These are phyloP conservation scores for Polia nebulosa DNA, from an alignment of 2,888 invertebrate species.

Conservation along the genomic window DNA sequence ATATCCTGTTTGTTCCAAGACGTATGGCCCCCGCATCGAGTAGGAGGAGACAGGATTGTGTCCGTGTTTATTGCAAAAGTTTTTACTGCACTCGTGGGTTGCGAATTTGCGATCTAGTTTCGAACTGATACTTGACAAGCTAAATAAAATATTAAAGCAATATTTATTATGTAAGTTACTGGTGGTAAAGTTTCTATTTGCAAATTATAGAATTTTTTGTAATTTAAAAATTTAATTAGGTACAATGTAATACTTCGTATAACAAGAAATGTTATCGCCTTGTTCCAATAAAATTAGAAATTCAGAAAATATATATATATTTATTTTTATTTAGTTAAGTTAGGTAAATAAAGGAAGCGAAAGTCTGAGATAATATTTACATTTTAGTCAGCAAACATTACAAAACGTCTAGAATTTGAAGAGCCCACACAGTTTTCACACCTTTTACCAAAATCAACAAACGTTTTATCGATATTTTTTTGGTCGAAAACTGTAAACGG, in stretches of 20 bases:
- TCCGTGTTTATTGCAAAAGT: constrained; percentile 68
- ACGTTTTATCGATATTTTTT: constrained; percentile 39
- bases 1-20: constrained; percentile 24
- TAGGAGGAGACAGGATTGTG: constrained; percentile 65
- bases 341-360: not conserved
- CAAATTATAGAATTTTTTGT: not conserved
- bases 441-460: constrained; percentile 32
- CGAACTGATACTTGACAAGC: constrained; percentile 23
- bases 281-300: not conserved
- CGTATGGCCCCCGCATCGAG: constrained; percentile 44
- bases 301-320: not conserved
- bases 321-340: not conserved
- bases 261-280: too few relatives aligned
- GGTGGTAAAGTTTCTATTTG: not conserved
- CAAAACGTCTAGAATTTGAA: constrained; percentile 23
- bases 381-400: constrained; percentile 27
- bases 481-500: constrained; percentile 58
- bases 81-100: constrained; percentile 64
- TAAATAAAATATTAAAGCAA: constrained; percentile 26
- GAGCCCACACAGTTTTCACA: constrained; percentile 8
- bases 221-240: too few relatives aligned
- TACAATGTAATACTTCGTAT: too few relatives aligned
- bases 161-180: not conserved
- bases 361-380: constrained; percentile 18
- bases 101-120: constrained; percentile 56